Conservation (phyloP, 2,797 vertebrate genomes). For the Pseudomugil gertrudae region DNA sequence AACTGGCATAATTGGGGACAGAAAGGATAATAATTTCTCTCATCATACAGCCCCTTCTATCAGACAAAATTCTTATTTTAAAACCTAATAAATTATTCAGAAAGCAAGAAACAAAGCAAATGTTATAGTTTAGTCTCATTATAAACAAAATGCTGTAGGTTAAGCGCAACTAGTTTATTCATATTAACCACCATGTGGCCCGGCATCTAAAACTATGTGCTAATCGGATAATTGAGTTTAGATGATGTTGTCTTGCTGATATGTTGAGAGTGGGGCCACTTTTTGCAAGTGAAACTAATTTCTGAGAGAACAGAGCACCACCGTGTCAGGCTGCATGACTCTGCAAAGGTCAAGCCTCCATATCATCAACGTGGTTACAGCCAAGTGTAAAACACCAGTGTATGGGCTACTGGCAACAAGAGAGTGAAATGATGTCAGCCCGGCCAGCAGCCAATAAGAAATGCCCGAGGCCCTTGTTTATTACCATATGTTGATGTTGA, state of each 20-base stretch:
- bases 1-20: slow-evolving; percentile 13
- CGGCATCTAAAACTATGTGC: background rate
- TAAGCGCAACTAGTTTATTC: background rate
- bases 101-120: background rate
- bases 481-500: slow-evolving; percentile 75
- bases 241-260: slow-evolving; percentile 19
- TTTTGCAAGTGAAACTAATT: slow-evolving; percentile 5
- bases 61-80: slow-evolving; percentile 12
- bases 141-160: background rate
- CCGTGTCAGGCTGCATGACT: slow-evolving; percentile 31
- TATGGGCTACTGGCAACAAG: slow-evolving; percentile 61
- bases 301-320: background rate
- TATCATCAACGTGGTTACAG: slow-evolving; percentile 58
- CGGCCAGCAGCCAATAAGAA: slow-evolving; percentile 70
- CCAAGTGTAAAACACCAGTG: slow-evolving; percentile 57
- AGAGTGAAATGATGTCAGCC: slow-evolving; percentile 65
- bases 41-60: slow-evolving; percentile 3
- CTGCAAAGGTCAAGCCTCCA: slow-evolving; percentile 55
- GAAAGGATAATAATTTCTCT: background rate
- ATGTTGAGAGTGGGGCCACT: slow-evolving; percentile 3
- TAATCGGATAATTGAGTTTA: slow-evolving; percentile 1
- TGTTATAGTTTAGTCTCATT: background rate
- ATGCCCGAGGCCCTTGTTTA: slow-evolving; percentile 65
- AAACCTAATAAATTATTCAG: slow-evolving; percentile 1
- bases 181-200: slow-evolving; percentile 13